Percentiles rank a stretch among this genome's conserved stretches.
These are phyloP conservation scores for Polypedilum vanderplanki DNA, from an alignment of 1,140 invertebrate genomes.

Conservation along the genomic window DNA sequence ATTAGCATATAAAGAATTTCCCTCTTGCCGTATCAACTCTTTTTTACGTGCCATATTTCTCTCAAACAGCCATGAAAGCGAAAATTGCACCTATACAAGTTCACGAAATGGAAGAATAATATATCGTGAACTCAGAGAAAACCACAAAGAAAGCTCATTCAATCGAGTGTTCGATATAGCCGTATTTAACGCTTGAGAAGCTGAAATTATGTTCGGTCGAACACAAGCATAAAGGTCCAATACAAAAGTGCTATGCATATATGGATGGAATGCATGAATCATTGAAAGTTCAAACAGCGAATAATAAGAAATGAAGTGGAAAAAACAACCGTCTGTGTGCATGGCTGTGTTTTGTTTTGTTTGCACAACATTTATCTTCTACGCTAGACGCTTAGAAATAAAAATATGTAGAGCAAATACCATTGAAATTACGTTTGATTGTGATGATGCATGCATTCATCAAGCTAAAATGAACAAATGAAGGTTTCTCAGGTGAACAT, in stretches of 20 bases:
- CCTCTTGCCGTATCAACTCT: background rate
- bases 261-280: constrained; percentile 15
- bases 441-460: background rate
- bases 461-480: background rate
- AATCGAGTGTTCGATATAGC: background rate
- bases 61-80: background rate
- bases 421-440: background rate
- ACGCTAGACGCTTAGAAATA: background rate
- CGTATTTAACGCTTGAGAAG: background rate
- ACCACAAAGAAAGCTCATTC: background rate
- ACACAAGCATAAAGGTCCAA: too few relatives aligned
- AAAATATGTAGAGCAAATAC: background rate
- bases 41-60: background rate
- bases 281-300: background rate
- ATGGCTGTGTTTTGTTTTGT: too few relatives aligned
- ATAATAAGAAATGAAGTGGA: too few relatives aligned
- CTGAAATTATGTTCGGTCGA: background rate
- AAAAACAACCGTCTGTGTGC: too few relatives aligned
- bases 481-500: background rate
- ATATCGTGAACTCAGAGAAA: background rate
- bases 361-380: too few relatives aligned
- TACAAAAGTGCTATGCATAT: too few relatives aligned
- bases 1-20: constrained; percentile 19
- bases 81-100: background rate
- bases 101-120: too few relatives aligned